These are phyloP conservation scores for Novumbra hubbsi DNA, from an alignment of 2,797 vertebrate species.

Conservation along the genomic window DNA sequence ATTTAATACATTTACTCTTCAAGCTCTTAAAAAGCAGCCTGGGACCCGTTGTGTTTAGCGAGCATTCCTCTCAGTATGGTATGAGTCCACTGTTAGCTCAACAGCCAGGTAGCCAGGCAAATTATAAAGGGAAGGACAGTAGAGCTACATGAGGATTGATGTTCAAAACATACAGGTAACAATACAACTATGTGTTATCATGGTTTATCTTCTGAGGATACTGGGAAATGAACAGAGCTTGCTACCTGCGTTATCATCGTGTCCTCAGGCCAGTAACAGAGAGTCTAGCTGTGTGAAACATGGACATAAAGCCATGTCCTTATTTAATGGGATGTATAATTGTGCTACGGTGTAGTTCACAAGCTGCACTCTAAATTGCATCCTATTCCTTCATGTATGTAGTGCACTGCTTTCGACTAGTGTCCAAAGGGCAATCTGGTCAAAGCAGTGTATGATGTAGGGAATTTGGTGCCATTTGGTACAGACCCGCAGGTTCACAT, in stretches of 20 bases:
- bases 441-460: not conserved
- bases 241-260: constrained; percentile 57
- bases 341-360: constrained; percentile 52
- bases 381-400: no score
- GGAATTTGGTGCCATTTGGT: not conserved
- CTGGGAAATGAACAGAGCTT: constrained; percentile 54
- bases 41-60: no score
- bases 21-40: not conserved
- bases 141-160: constrained; percentile 42
- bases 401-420: not conserved
- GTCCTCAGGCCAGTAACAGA: constrained; percentile 48
- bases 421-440: not conserved
- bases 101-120: no score
- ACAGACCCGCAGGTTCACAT: constrained; percentile 39
- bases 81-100: no score
- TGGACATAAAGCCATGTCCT: constrained; percentile 63
- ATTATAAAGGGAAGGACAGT: not conserved
- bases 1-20: not conserved
- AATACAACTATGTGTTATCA: constrained; percentile 36
- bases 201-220: constrained; percentile 49
- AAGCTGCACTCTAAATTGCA: constrained; percentile 1
- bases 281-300: constrained; percentile 56
- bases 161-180: constrained; percentile 38
- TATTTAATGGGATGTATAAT: constrained; percentile 62
- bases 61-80: no score